Conservation (phyloP, 2,113 vertebrate species). For the Pelecanus crispus region DNA sequence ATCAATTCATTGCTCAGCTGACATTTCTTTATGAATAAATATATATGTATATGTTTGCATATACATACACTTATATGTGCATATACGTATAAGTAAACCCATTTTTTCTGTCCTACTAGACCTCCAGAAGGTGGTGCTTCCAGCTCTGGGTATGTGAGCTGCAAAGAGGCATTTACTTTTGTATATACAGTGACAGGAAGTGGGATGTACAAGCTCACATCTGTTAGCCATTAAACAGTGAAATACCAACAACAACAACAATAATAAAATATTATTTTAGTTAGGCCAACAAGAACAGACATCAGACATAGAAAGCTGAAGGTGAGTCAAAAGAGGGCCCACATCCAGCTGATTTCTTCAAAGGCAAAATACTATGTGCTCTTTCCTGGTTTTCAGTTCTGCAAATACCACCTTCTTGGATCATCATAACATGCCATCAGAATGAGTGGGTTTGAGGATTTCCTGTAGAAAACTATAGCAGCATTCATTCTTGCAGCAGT, state of each 20-base stretch:
- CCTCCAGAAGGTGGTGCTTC: neutral
- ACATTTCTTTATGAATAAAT: neutral
- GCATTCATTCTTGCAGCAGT: constrained; percentile 55
- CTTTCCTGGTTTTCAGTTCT: constrained; percentile 19
- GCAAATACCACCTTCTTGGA: neutral
- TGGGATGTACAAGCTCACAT: neutral
- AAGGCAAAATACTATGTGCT: neutral
- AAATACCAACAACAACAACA: neutral
- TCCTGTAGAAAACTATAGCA: constrained; percentile 66
- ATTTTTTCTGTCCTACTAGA: neutral
- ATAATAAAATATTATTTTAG: neutral
- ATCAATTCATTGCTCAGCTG: neutral
- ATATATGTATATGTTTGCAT: neutral
- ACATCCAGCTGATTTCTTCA: constrained; percentile 31
- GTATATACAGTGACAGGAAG: neutral
- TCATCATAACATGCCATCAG: constrained; percentile 48
- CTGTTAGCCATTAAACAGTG: neutral
- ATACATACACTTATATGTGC: too few relatives aligned
- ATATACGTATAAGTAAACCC: neutral
- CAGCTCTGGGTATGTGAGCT: neutral
- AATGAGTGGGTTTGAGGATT: constrained; percentile 66
- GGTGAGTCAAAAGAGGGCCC: constrained; percentile 23
- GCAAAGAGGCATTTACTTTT: neutral
- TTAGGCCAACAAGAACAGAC: neutral
- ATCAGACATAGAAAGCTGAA: constrained; percentile 36